Conservation (phyloP, 1,140 invertebrate species). For the Heliconius himera region DNA sequence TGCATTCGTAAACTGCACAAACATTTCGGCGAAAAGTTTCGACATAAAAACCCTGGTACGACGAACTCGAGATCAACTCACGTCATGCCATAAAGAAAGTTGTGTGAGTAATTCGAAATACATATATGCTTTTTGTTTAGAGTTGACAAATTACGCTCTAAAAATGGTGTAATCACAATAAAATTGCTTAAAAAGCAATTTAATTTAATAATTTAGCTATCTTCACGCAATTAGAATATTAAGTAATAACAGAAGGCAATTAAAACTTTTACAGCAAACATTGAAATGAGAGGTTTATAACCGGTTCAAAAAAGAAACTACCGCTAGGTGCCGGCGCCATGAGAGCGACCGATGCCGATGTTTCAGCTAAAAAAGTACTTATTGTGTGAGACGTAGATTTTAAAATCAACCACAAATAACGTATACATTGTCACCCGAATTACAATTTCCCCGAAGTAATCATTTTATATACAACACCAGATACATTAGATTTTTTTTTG, state of each 20-base stretch:
- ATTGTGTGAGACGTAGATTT: background rate
- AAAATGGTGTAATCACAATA: background rate
- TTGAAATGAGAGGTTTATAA: slow-evolving; percentile 26
- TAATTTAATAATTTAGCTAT: background rate
- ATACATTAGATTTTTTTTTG: background rate
- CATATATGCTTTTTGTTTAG: background rate
- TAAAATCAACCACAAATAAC: slow-evolving; percentile 1
- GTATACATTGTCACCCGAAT: slow-evolving; percentile 4
- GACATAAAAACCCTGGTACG: slow-evolving; percentile 29
- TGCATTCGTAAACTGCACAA: slow-evolving; percentile 27
- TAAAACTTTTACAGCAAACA: slow-evolving; percentile 25
- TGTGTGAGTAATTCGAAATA: background rate
- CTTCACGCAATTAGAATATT: slow-evolving; percentile 17
- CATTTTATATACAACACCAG: slow-evolving; percentile 21
- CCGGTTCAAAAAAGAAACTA: slow-evolving; percentile 42
- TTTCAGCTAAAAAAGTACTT: slow-evolving; percentile 9
- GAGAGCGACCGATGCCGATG: slow-evolving; percentile 17
- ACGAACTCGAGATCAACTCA: slow-evolving; percentile 34
- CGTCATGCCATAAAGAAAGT: slow-evolving; percentile 7
- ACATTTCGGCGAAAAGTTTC: slow-evolving; percentile 33
- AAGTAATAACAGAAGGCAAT: slow-evolving; percentile 18
- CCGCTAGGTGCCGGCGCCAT: slow-evolving; percentile 34
- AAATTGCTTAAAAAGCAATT: background rate
- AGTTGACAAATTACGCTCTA: background rate
- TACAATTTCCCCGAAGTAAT: slow-evolving; percentile 8